Evolutionary conservation across 2,797 vertebrate species (phyloP), one percentile per base, ranked within the genome.

Genomic region (Huso huso): DNA sequence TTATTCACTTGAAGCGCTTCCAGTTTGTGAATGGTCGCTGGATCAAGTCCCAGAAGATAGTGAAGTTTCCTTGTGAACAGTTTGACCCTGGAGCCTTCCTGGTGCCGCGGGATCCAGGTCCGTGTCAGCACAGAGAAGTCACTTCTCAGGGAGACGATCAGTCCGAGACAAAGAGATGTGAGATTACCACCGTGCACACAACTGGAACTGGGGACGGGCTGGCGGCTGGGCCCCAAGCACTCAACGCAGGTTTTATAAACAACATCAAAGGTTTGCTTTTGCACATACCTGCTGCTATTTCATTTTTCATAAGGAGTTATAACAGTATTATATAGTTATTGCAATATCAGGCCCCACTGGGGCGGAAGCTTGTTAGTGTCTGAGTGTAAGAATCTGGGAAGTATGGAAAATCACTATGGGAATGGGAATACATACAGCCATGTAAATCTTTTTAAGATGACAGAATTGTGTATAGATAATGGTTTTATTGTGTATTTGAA

Each of bases 41-140:
- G 97, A 99, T 99, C 81, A 99, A 99, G 77, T 99, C 97, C 61
- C 97, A 99, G 84, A 99, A 99, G 87, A 99, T 99, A 3, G 97
- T 99, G 61, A 98, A 98, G 82, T 99, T 99, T 74, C 97, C 95
- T 11, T 74, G 90, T 53, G 91, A 94, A 81, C 92, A 76, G 65
- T 99, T 98, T 77, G 94, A 99, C 80, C 96, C 97, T 63, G 92
- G 94, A 83, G 94, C 94, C 73, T 99, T 99, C 81, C 84, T 99
- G 85, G 94, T 95, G 66, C 96, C 95, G 58, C 90, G 91, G 82
- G 94, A 95, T 73, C 86, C 88, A 0, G 84, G 83, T 74, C 81
- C 90, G 68, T 89, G 88, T 68, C 90, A 87, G 1, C 81, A 69
- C 70, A 94, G 91, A 70, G 83, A 77, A 70, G 87, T 89, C 7